Conservation (phyloP, 2,797 vertebrate species). For the Peromyscus melanophrys region DNA sequence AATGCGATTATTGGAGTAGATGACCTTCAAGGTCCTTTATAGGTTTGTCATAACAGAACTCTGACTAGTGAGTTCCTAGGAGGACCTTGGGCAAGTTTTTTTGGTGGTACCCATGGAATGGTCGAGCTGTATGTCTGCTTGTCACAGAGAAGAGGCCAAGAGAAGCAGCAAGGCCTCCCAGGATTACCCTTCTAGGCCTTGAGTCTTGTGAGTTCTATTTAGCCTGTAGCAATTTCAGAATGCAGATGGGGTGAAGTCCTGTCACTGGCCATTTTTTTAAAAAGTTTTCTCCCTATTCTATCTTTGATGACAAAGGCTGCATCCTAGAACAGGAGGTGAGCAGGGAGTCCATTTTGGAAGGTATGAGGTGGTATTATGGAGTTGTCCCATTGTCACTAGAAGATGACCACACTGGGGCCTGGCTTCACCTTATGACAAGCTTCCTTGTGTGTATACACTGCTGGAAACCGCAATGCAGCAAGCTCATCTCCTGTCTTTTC, state of each 20-base stretch:
- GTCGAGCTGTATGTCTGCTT: neutral
- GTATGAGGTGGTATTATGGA: constrained; percentile 73
- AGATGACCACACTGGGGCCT: constrained; percentile 58
- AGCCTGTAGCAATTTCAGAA: neutral
- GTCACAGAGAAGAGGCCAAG: neutral
- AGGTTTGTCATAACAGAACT: neutral
- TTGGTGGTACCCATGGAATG: rapidly evolving
- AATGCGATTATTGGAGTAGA: neutral
- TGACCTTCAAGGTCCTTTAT: neutral
- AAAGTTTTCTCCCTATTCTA: neutral
- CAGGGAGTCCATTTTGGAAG: neutral
- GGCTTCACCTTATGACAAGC: constrained; percentile 77
- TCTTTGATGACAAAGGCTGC: neutral
- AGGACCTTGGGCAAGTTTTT: neutral
- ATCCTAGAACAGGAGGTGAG: constrained; percentile 58
- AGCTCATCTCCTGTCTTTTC: constrained; percentile 57
- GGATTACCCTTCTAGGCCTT: neutral
- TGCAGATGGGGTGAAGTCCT: neutral
- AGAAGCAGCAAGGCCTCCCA: neutral
- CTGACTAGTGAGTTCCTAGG: neutral
- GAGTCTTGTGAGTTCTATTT: neutral
- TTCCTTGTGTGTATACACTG: neutral
- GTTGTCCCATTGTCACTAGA: constrained; percentile 77
- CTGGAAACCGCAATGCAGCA: neutral
- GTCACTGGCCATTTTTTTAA: neutral